Conservation (phyloP, 2,888 invertebrate genomes). For the Meloe dianella region DNA sequence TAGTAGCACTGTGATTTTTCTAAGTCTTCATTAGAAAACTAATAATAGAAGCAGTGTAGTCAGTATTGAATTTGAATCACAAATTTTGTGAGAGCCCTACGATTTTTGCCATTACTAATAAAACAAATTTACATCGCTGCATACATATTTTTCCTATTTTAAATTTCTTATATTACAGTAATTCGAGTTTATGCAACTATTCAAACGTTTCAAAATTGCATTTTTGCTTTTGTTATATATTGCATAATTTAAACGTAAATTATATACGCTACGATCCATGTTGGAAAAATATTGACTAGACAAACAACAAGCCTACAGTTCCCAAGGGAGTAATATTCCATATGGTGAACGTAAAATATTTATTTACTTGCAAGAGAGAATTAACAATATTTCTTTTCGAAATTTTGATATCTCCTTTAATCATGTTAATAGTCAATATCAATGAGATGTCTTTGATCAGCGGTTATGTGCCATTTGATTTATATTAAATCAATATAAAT, state of each 20-base stretch:
- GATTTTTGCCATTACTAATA: no score
- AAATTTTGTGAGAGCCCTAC: no score
- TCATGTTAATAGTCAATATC: not conserved
- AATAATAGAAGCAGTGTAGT: no score
- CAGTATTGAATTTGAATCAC: no score
- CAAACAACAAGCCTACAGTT: slow-evolving; percentile 5
- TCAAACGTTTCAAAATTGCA: not conserved
- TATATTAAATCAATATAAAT: not conserved
- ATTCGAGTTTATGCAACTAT: no score
- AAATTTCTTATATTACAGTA: no score
- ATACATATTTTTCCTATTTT: no score
- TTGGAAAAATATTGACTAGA: slow-evolving; percentile 9
- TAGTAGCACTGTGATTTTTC: no score
- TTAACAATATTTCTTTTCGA: not conserved
- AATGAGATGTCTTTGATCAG: not conserved
- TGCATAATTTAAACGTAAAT: slow-evolving; percentile 10
- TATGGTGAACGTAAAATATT: not conserved
- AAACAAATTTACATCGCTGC: no score
- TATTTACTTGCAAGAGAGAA: not conserved
- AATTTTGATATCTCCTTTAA: not conserved
- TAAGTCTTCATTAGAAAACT: no score
- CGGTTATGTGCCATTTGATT: not conserved
- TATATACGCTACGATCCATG: not conserved
- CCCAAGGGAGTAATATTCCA: not conserved
- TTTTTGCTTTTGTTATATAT: not conserved